phyloP scores from a whole-genome alignment of 2,888 invertebrate genomes.

The Agrochola circellaris region DNA sequence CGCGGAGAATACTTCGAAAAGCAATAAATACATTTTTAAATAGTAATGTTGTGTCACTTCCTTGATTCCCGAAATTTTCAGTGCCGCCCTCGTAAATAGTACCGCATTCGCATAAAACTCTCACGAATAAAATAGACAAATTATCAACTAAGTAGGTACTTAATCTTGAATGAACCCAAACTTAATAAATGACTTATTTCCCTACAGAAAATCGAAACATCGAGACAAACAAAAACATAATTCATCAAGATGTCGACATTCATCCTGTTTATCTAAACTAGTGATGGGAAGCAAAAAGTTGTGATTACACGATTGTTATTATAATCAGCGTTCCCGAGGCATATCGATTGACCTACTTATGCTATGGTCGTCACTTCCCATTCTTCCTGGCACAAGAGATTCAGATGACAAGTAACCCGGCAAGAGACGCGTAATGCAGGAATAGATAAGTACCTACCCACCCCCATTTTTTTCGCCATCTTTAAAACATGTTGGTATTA shows the following conservation, averaged over 20 bases:
- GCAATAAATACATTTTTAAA: no score
- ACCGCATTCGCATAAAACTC: background rate
- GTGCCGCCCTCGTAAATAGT: no score
- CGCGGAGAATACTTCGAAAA: no score
- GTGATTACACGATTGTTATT: constrained; percentile 73
- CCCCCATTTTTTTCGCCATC: background rate
- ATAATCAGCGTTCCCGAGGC: constrained; percentile 72
- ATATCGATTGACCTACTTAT: constrained; percentile 85
- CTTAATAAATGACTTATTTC: constrained; percentile 7
- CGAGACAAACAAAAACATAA: constrained; percentile 49
- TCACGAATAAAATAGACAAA: background rate
- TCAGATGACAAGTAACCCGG: constrained; percentile 34
- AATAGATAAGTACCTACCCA: background rate
- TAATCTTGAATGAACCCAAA: background rate
- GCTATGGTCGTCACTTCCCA: constrained; percentile 44
- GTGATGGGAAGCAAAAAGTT: constrained; percentile 65
- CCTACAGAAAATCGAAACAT: constrained; percentile 12
- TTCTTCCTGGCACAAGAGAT: constrained; percentile 25
- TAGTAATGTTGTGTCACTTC: no score
- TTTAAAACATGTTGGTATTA: background rate
- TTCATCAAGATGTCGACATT: constrained; percentile 46
- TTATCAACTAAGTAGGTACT: background rate
- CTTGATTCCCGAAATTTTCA: no score
- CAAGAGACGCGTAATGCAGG: constrained; percentile 21
- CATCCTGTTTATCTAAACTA: constrained; percentile 52